Evolutionary conservation across 2,888 invertebrate genomes (phyloP).

Genomic region (Entomobrya proxima): DNA sequence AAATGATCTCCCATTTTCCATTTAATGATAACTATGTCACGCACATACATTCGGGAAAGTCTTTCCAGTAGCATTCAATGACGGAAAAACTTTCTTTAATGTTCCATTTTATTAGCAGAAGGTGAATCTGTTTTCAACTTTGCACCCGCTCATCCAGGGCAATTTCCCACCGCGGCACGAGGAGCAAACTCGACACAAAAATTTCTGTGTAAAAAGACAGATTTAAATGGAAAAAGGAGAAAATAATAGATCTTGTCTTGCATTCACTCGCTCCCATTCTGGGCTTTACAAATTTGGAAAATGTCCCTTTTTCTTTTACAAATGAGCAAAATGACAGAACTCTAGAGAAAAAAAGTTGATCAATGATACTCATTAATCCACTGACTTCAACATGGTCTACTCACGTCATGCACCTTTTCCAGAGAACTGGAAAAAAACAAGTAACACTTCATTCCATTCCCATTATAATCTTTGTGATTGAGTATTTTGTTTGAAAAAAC

Average conservation of each 20-base stretch:
- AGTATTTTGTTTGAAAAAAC: no score
- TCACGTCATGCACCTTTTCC: not conserved
- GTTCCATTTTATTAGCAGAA: not conserved
- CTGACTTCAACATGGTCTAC: not conserved
- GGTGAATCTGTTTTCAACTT: not conserved
- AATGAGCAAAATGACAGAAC: conserved; percentile 8
- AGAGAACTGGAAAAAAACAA: not conserved
- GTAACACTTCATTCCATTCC: not conserved
- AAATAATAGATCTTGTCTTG: not conserved
- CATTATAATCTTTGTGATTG: not conserved
- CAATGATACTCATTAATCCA: conserved; percentile 27
- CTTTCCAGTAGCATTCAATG: not conserved
- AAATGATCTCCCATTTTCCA: not conserved
- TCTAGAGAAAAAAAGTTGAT: conserved; percentile 30
- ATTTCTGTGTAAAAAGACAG: not conserved
- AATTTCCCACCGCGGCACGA: not conserved
- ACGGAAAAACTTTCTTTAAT: not conserved
- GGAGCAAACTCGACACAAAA: not conserved
- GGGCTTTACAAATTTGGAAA: not conserved
- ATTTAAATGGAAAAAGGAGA: not conserved
- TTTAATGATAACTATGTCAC: no score
- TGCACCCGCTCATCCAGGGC: not conserved
- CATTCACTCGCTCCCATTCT: not conserved
- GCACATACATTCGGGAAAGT: not conserved
- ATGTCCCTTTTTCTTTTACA: not conserved